These are phyloP conservation scores for Rhinoderma darwinii DNA, from an alignment of 2,113 vertebrate genomes.

Conservation along the genomic window DNA sequence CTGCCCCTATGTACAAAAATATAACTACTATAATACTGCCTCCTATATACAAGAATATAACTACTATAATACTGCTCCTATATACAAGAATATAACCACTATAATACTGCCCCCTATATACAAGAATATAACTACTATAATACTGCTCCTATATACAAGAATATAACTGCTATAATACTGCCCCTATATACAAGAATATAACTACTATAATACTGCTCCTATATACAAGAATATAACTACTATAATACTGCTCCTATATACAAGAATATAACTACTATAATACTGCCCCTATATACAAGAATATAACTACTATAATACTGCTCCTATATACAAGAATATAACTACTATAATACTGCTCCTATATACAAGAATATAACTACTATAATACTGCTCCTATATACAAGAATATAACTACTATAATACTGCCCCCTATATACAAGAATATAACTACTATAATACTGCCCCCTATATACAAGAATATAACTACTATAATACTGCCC, in stretches of 20 bases:
- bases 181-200: constrained; percentile 4
- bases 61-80: background rate
- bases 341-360: constrained; percentile 7
- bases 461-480: constrained; percentile 2
- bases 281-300: constrained; percentile 6
- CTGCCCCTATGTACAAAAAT: background rate
- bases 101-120: constrained; percentile 9
- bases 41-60: constrained; percentile 3
- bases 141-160: constrained; percentile 2
- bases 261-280: constrained; percentile 16
- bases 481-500: constrained; percentile 7
- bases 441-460: constrained; percentile 14
- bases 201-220: constrained; percentile 7
- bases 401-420: constrained; percentile 1
- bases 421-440: background rate
- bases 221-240: constrained; percentile 4
- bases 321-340: constrained; percentile 2
- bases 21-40: constrained; percentile 2
- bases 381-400: constrained; percentile 1
- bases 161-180: constrained; percentile 15
- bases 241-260: constrained; percentile 13
- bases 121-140: constrained; percentile 21
- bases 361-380: constrained; percentile 8
- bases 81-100: background rate
- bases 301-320: constrained; percentile 10